A percentile compares a stretch with the other conserved stretches of the same genome.
Conservation (phyloP, 2,888 invertebrate genomes). For the Druceiella hillmani region DNA sequence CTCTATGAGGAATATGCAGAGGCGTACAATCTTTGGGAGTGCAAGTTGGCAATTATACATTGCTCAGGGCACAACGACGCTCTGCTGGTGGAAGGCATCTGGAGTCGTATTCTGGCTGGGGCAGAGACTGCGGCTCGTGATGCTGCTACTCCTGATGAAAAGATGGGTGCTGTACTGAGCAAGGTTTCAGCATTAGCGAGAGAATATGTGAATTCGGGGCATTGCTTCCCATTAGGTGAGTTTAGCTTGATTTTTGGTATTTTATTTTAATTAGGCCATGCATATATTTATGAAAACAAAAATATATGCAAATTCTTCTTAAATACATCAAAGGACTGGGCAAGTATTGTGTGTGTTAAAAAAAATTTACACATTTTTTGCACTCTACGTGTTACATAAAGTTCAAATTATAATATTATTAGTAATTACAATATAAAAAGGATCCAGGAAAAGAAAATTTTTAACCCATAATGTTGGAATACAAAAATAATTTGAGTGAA, state of each 20-base stretch:
- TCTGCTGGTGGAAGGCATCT: constrained; percentile 81
- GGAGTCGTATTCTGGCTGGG: constrained; percentile 78
- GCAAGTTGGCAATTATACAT: constrained; percentile 90
- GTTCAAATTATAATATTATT: too few relatives aligned
- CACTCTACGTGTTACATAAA: too few relatives aligned
- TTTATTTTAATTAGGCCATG: neutral
- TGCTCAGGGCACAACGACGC: constrained; percentile 91
- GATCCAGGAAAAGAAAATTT: too few relatives aligned
- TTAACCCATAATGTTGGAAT: too few relatives aligned
- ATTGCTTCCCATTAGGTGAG: constrained; percentile 83
- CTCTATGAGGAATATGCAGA: constrained; percentile 91
- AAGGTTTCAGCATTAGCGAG: constrained; percentile 74
- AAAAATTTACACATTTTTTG: too few relatives aligned
- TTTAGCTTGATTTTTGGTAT: constrained; percentile 22
- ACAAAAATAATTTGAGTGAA: too few relatives aligned
- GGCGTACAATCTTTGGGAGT: constrained; percentile 84
- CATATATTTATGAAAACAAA: too few relatives aligned
- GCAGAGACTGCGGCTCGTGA: constrained; percentile 44
- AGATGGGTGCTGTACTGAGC: constrained; percentile 63
- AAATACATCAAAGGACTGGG: too few relatives aligned
- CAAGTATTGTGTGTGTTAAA: too few relatives aligned
- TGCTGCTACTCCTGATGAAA: constrained; percentile 47
- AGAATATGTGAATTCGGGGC: constrained; percentile 73
- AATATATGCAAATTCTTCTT: too few relatives aligned
- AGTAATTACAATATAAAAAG: too few relatives aligned